Evolutionary conservation across 2,888 invertebrate genomes (phyloP), one percentile per base, ranked within the genome.

Genomic region (Barypeithes pellucidus): DNA sequence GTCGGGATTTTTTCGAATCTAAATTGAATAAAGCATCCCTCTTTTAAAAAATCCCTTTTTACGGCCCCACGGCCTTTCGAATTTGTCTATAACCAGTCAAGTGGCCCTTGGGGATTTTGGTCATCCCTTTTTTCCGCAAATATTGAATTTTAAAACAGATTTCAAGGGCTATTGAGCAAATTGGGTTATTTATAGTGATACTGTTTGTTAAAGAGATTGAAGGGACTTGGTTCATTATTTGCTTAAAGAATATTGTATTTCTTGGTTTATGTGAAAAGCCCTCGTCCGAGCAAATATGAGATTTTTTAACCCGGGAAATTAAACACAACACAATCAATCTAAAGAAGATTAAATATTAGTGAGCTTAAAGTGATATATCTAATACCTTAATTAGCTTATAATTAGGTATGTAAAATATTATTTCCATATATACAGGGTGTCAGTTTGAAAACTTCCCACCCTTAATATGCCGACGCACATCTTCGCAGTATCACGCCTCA

Each of bases 61-160:
- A 59, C 63, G 63, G 59, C 65, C 50, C 36, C 50, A 60, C 68
- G 75, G 71, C 65, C 75, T 60, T 72, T 71, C 72, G 67, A 69
- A 75, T 75, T 75, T 75, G 75, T 75, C 75, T 75, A 75, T 75
- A 72, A 75, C 73, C 73, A 70, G 73, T 76, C 76, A 76, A 76
- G 76, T 76, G 76, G 76, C 71, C 76, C 76, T 73, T 24, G 14
- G 76, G 73, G 76, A 75, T 69, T 39, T 50, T 36, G 73, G 76
- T 73, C 69, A 71, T 71, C 75, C 70, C 73, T 71, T 69, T 71
- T 73, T 70, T 73, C 70, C 67, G 73, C 71, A 76, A 76, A 76
- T 76, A 76, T 76, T 76, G 76, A 76, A 76, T 76, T 76, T 76
- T 76, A 76, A 76, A 76, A 76, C 76, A 71, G 73, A 76, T 76